Conservation (phyloP, 1,140 invertebrate species). For the Pseudomyrmex cubaensis region DNA sequence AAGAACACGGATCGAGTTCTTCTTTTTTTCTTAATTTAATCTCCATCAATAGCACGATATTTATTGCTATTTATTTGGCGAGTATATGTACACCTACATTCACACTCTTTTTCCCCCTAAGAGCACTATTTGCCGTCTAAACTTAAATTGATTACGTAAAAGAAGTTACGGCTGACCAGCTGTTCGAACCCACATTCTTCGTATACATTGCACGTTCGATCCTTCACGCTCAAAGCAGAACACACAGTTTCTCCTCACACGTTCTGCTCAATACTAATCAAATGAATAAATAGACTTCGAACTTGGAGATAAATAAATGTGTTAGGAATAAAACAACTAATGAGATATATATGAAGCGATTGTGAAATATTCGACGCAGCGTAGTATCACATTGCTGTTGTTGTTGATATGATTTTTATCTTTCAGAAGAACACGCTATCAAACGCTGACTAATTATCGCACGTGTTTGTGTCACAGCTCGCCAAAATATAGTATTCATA, state of each 20-base stretch:
- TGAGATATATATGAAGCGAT: too few relatives aligned
- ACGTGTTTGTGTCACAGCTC: too few relatives aligned
- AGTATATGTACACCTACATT: not conserved
- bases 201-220: constrained; percentile 56
- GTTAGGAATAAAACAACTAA: too few relatives aligned
- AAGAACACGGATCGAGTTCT: not conserved
- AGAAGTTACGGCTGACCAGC: constrained; percentile 29
- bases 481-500: too few relatives aligned
- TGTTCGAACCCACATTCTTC: constrained; percentile 35
- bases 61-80: not conserved
- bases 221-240: constrained; percentile 43
- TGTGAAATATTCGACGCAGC: too few relatives aligned
- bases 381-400: too few relatives aligned
- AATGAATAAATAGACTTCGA: constrained; percentile 55
- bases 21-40: too few relatives aligned
- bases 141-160: constrained; percentile 56
- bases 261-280: constrained; percentile 37
- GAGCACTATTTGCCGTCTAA: constrained; percentile 2
- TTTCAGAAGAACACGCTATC: too few relatives aligned
- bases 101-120: not conserved
- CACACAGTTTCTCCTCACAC: not conserved
- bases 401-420: too few relatives aligned
- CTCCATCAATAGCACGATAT: not conserved
- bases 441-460: too few relatives aligned
- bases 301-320: constrained; percentile 3